Evolutionary conservation across 2,888 invertebrate genomes (phyloP).

Genomic region (Spilosoma lubricipeda): DNA sequence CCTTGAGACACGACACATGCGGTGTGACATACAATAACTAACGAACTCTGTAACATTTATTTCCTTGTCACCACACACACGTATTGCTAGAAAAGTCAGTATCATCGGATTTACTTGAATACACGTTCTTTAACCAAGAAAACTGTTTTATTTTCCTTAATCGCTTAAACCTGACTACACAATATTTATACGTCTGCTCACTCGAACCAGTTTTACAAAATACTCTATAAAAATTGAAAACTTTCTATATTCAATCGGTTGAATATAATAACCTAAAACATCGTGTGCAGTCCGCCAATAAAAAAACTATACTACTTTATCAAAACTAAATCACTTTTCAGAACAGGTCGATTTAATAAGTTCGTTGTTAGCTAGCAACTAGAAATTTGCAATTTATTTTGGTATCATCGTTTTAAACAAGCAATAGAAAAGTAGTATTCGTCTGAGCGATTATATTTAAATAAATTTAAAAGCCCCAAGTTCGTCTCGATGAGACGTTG

Average conservation of each 20-base stretch:
- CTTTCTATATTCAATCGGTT: constrained; percentile 21
- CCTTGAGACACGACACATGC: constrained; percentile 40
- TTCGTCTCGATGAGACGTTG: constrained; percentile 53
- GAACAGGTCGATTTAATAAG: constrained; percentile 35
- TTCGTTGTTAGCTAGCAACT: constrained; percentile 33
- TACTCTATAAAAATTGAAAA: constrained; percentile 14
- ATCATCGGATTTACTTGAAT: not conserved
- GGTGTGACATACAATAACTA: not conserved
- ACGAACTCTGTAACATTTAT: not conserved
- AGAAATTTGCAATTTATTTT: constrained; percentile 15
- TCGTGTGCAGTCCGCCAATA: constrained; percentile 31
- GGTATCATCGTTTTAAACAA: constrained; percentile 18
- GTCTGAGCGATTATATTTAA: constrained; percentile 56
- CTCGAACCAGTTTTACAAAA: not conserved
- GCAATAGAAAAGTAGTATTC: constrained; percentile 17
- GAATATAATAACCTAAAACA: constrained; percentile 21
- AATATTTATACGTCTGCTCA: not conserved
- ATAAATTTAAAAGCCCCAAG: constrained; percentile 59
- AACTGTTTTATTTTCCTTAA: not conserved
- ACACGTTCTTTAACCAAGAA: too few species aligned
- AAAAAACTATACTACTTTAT: constrained; percentile 22
- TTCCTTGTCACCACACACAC: not conserved
- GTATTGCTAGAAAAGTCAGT: not conserved
- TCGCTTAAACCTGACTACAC: not conserved
- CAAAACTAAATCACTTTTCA: constrained; percentile 25